Conservation (phyloP, 2,888 invertebrate species). For the Abscondita cerata region DNA sequence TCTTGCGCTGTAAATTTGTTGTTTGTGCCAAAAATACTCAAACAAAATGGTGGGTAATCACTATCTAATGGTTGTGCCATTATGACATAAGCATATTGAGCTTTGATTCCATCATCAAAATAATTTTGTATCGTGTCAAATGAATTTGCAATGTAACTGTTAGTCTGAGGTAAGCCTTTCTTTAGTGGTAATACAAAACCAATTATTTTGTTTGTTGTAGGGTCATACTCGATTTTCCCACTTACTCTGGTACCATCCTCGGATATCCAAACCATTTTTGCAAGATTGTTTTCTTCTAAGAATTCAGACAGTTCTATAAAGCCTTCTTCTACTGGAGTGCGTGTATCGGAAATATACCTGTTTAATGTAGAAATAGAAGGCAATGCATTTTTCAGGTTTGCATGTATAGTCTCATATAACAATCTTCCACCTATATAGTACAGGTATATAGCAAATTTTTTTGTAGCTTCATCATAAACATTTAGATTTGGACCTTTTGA, state of each 20-base stretch:
- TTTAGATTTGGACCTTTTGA: too few relatives aligned
- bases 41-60: slow-evolving; percentile 1
- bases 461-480: too few relatives aligned
- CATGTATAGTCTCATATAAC: background rate
- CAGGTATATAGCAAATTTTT: background rate
- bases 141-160: slow-evolving; percentile 35
- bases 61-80: slow-evolving; percentile 35
- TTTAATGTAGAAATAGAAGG: background rate
- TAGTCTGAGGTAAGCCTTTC: slow-evolving; percentile 33
- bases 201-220: slow-evolving; percentile 39
- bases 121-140: slow-evolving; percentile 30
- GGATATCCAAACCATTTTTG: slow-evolving; percentile 36
- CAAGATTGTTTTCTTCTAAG: slow-evolving; percentile 18
- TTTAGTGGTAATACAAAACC: slow-evolving; percentile 39
- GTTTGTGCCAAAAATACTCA: slow-evolving; percentile 4
- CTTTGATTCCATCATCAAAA: slow-evolving; percentile 30
- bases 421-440: slow-evolving; percentile 3
- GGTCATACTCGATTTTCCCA: slow-evolving; percentile 39
- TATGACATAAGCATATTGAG: slow-evolving; percentile 36
- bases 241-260: slow-evolving; percentile 40
- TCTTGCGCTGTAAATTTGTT: slow-evolving; percentile 7
- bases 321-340: too few relatives aligned
- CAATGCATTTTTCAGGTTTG: background rate
- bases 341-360: too few relatives aligned
- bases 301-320: too few relatives aligned